Evolutionary conservation across 2,888 invertebrate species (phyloP), one percentile per base, ranked within the genome.

Genomic region (Lasioglossum oenotherae): DNA sequence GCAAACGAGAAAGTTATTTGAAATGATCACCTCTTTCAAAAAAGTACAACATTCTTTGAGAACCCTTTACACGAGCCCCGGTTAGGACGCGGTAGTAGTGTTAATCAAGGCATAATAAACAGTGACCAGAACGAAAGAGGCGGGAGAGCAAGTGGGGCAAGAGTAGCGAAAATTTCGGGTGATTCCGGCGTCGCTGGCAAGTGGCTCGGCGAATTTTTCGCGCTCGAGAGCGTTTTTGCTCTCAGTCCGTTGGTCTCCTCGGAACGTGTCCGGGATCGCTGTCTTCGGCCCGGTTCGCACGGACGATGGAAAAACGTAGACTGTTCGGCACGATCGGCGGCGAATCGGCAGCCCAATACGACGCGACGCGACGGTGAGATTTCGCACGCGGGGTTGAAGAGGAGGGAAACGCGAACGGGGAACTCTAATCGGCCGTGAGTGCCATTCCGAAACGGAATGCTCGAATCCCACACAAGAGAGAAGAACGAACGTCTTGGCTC

Each of bases 381-480:
- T 85, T 84, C 80, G 49, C 64, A 44, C 64, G 57, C 35, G 2
- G 3, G 67, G 35, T 2, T 16, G 31, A 1, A 35, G 64, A 5
- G 31, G 10, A 19, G 64, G 10, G 53, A 69, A 78, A 64, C 80
- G 88, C 27, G 60, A 27, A 16, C 16, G 35, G 27, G 41, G 77
- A 80, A 64, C 82, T 86, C 67, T 87, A 89, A 90, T 89, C 89
- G 88, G 82, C 86, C 79, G 82, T 80, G 85, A 82, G 88, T 82
- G 83, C 78, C 80, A 88, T 80, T 86, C 69, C 81, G 81, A 75
- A 72, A 44, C 41, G 53, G 71, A 78, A 64, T 64, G 60, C 60
- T 64, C 60, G 60, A 64, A 64, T 64, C 60, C 27, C 60, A 64
- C 19, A 75, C 23, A 41, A 67, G 38, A 57, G 74, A 38, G 69